phyloP scores from a whole-genome alignment of 2,888 invertebrate species.

The Taenaris catops region DNA sequence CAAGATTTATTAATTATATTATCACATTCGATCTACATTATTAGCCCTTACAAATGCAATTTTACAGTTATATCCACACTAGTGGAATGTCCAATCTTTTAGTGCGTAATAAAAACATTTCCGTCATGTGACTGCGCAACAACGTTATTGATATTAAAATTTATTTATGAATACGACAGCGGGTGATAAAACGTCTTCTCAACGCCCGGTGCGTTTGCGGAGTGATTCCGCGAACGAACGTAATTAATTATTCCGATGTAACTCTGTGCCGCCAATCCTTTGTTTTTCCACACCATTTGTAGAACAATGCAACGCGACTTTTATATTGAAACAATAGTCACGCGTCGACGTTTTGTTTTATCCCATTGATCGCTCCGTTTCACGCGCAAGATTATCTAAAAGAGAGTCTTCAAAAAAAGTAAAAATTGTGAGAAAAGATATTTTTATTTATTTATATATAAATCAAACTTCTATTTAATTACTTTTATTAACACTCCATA shows the following conservation, averaged over 20 bases:
- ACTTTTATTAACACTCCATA: too few species aligned
- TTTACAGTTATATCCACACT: slow-evolving; percentile 14
- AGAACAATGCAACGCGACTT: slow-evolving; percentile 66
- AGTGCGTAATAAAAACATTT: slow-evolving; percentile 31
- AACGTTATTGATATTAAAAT: slow-evolving; percentile 33
- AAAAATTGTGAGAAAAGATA: too few species aligned
- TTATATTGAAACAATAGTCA: slow-evolving; percentile 57
- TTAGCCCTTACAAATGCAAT: slow-evolving; percentile 8
- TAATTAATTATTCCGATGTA: slow-evolving; percentile 70
- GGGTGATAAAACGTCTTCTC: slow-evolving; percentile 61
- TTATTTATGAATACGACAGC: slow-evolving; percentile 53
- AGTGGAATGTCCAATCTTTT: slow-evolving; percentile 9
- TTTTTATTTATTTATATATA: too few species aligned
- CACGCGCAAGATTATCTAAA: slow-evolving; percentile 38
- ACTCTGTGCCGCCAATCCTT: slow-evolving; percentile 42
- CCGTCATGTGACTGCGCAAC: slow-evolving; percentile 24
- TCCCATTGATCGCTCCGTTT: slow-evolving; percentile 31
- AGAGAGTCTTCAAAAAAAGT: slow-evolving; percentile 45
- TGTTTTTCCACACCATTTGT: slow-evolving; percentile 65
- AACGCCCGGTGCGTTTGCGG: slow-evolving; percentile 44
- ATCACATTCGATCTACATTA: slow-evolving; percentile 5
- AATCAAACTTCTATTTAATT: too few species aligned
- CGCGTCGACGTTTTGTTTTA: slow-evolving; percentile 46
- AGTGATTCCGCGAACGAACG: slow-evolving; percentile 62
- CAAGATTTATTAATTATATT: too few species aligned